Percentiles rank a stretch among this genome's conserved stretches.
Evolutionary conservation across 2,113 vertebrate species (phyloP).

Genomic region (Planiliza haematocheilus): DNA sequence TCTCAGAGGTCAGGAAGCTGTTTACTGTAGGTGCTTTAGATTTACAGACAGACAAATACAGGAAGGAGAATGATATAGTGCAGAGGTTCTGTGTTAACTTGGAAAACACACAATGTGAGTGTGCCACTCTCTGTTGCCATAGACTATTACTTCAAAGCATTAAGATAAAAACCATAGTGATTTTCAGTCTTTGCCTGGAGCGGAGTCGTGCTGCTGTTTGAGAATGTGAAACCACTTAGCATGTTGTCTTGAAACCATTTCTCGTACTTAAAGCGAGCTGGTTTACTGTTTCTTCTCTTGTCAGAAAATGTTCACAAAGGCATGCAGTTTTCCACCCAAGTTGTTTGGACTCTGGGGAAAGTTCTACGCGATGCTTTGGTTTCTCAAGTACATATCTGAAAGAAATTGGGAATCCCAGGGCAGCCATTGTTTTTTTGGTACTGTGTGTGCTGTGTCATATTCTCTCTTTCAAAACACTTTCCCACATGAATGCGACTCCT

Average conservation of each 20-base stretch:
- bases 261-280: conserved; percentile 15
- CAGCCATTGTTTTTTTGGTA: background rate
- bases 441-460: conserved; percentile 1
- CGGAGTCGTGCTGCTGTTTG: conserved; percentile 49
- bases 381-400: conserved; percentile 45
- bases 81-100: conserved; percentile 29
- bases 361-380: conserved; percentile 34
- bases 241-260: conserved; percentile 53
- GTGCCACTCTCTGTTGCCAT: conserved; percentile 19
- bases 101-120: conserved; percentile 20
- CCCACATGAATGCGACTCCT: conserved; percentile 45
- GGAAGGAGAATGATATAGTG: conserved; percentile 13
- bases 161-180: conserved; percentile 60
- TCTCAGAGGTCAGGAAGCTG: conserved; percentile 17
- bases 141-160: conserved; percentile 58
- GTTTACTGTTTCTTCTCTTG: conserved; percentile 26
- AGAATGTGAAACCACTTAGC: conserved; percentile 66
- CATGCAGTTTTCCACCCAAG: conserved; percentile 39
- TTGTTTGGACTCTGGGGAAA: conserved; percentile 14
- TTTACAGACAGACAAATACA: background rate
- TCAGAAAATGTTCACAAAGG: conserved; percentile 45
- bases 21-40: conserved; percentile 25
- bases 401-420: conserved; percentile 23
- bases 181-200: conserved; percentile 35
- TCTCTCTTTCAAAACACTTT: conserved; percentile 37